Conservation (phyloP, 2,797 vertebrate genomes). For the Chlorospingus semifuscus region DNA sequence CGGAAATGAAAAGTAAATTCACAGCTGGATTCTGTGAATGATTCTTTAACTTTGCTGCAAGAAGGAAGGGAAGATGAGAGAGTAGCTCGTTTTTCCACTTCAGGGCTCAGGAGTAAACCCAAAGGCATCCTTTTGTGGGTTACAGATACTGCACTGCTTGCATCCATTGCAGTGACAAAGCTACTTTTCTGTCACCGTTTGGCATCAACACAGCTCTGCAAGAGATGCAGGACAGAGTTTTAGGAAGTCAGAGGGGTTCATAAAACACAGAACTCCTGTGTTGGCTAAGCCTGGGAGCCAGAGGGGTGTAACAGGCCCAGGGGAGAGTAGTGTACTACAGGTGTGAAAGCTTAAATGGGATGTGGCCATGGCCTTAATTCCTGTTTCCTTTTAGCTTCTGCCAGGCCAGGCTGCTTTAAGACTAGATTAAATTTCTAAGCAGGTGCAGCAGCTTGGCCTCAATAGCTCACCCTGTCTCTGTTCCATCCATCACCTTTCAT, state of each 20-base stretch:
- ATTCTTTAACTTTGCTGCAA: background rate
- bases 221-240: background rate
- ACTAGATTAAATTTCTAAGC: constrained; percentile 39
- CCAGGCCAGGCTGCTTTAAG: constrained; percentile 4
- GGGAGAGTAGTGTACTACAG: background rate
- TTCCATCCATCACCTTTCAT: background rate
- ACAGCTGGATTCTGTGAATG: background rate
- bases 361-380: background rate
- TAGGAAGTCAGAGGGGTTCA: background rate
- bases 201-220: background rate
- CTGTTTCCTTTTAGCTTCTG: background rate
- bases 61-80: background rate
- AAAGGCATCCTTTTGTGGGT: background rate
- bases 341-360: background rate
- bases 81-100: background rate
- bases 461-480: background rate
- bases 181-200: background rate
- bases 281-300: background rate
- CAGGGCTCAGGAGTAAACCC: background rate
- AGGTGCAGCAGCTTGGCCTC: constrained; percentile 20
- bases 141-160: accelerated
- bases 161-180: background rate
- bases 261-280: background rate
- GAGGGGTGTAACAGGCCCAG: background rate
- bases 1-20: background rate